Percentiles rank a stretch among this genome's conserved stretches.
Conservation (phyloP, 2,888 invertebrate genomes). For the Terebella lapidaria region DNA sequence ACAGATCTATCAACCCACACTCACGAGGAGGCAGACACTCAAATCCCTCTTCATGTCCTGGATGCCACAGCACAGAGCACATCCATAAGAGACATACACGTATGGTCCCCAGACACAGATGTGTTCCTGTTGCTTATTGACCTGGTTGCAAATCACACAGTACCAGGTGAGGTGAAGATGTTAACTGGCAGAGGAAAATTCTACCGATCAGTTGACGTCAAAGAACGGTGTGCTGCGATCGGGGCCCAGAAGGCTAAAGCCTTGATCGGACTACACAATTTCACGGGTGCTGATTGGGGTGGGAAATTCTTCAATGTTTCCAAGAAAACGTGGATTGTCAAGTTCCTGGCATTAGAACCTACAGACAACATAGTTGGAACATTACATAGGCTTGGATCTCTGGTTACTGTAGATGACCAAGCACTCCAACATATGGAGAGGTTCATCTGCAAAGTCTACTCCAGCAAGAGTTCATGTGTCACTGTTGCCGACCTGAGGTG, state of each 20-base stretch:
- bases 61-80: no score
- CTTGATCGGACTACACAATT: constrained; percentile 6
- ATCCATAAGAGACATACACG: no score
- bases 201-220: constrained; percentile 6
- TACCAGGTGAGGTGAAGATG: background rate
- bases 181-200: constrained; percentile 9
- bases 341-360: background rate
- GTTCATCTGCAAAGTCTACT: no score
- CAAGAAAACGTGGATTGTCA: constrained; percentile 9
- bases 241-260: constrained; percentile 5
- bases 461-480: no score
- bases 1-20: no score
- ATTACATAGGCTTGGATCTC: no score
- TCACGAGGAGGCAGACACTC: no score
- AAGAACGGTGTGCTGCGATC: constrained; percentile 5
- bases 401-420: no score
- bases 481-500: background rate
- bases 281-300: constrained; percentile 10
- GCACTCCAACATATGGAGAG: no score
- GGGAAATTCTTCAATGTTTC: constrained; percentile 8
- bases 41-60: no score
- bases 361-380: no score
- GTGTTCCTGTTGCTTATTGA: constrained; percentile 5
- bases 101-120: constrained; percentile 12
- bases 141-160: constrained; percentile 4